These are phyloP conservation scores for Archips crataeganus DNA, from an alignment of 2,888 invertebrate species.

Conservation along the genomic window DNA sequence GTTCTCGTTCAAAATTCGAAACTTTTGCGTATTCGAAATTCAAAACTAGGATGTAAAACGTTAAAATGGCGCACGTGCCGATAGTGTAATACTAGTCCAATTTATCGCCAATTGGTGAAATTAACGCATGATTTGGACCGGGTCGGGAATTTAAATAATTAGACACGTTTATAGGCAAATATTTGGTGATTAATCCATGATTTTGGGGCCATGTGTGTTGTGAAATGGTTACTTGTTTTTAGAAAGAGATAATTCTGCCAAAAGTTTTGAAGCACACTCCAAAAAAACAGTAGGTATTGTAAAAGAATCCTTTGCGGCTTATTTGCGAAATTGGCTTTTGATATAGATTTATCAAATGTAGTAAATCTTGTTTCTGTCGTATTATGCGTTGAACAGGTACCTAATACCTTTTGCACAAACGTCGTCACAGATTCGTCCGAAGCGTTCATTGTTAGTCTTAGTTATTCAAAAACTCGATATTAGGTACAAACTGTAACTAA, in stretches of 20 bases:
- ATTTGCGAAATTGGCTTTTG: no score
- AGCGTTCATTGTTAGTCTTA: neutral
- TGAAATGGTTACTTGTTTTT: neutral
- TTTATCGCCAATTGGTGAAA: constrained; percentile 3
- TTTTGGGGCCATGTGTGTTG: neutral
- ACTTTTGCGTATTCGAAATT: neutral
- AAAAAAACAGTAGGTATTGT: no score
- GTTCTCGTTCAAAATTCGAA: neutral
- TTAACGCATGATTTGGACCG: neutral
- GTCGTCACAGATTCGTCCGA: neutral
- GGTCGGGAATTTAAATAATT: neutral
- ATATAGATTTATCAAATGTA: no score
- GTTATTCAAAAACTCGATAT: constrained; percentile 24
- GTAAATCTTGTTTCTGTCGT: no score
- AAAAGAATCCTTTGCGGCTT: no score
- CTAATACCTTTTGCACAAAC: neutral
- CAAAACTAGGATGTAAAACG: constrained; percentile 1
- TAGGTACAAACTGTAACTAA: constrained; percentile 52
- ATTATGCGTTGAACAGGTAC: no score
- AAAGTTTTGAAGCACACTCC: neutral
- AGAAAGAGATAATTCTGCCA: neutral
- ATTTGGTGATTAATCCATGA: neutral
- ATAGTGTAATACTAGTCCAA: neutral
- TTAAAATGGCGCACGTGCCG: neutral
- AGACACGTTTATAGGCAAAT: neutral